Evolutionary conservation across 2,113 vertebrate species (phyloP).

Genomic region (Neodon shergylaensis): DNA sequence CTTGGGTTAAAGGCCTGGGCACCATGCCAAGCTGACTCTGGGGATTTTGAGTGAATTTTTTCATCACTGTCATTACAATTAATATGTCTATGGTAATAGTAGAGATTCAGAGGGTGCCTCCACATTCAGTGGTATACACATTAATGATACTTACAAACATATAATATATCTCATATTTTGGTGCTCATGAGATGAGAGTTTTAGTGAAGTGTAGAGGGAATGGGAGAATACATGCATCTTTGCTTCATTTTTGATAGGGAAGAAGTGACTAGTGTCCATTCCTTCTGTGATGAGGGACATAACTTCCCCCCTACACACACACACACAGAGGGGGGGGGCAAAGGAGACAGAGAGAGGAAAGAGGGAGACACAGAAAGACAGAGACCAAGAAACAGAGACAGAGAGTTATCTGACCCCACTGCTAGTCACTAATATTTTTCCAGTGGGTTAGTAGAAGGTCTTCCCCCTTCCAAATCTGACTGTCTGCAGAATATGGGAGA

Average conservation of each 20-base stretch:
- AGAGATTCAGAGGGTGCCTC: neutral
- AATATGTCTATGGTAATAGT: neutral
- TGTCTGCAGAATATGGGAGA: neutral
- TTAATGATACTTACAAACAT: constrained; percentile 1
- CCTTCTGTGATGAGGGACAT: neutral
- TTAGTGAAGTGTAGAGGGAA: neutral
- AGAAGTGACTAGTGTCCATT: neutral
- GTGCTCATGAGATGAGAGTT: neutral
- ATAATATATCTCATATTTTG: neutral
- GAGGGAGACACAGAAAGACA: neutral
- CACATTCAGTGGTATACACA: neutral
- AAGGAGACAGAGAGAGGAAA: neutral
- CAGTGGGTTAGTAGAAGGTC: neutral
- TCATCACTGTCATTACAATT: neutral
- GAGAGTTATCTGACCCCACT: neutral
- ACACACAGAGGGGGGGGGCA: no score
- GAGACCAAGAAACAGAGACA: neutral
- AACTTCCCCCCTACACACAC: neutral
- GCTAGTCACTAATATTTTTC: neutral
- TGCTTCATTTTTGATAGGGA: neutral
- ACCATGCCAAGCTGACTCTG: neutral
- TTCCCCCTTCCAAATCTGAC: neutral
- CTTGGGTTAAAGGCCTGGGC: neutral
- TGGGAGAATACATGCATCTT: neutral
- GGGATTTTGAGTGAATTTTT: neutral